Percentiles rank a stretch among this genome's conserved stretches.
phyloP scores from a whole-genome alignment of 2,888 invertebrate species.

The Sialis lutaria region DNA sequence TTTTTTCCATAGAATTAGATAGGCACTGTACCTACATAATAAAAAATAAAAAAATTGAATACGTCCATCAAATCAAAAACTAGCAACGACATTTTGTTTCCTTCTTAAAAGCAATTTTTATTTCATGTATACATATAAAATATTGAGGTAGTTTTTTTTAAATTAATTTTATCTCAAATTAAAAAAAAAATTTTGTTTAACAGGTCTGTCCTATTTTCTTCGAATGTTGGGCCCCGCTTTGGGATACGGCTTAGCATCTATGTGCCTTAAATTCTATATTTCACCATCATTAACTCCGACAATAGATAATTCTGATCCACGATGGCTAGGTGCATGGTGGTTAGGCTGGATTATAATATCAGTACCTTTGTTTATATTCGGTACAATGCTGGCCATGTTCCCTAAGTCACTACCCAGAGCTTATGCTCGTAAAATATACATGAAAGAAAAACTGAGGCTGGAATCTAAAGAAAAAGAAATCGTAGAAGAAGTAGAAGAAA shows the following conservation, averaged over 20 bases:
- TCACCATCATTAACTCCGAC: constrained; percentile 44
- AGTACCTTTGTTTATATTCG: constrained; percentile 35
- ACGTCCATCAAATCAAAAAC: too few relatives aligned
- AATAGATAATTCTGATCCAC: constrained; percentile 46
- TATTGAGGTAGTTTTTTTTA: not conserved
- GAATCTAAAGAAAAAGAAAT: constrained; percentile 9
- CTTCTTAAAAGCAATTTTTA: not conserved
- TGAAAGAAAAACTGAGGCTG: constrained; percentile 6
- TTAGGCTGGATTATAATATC: constrained; percentile 51
- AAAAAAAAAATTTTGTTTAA: constrained; percentile 9
- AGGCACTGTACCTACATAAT: too few relatives aligned
- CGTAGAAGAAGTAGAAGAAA: constrained; percentile 17
- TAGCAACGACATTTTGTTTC: not conserved
- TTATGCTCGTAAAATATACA: constrained; percentile 31
- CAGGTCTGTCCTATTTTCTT: constrained; percentile 46
- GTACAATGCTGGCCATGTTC: constrained; percentile 44
- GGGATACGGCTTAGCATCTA: constrained; percentile 45
- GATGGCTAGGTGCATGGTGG: constrained; percentile 79
- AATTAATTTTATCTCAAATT: not conserved
- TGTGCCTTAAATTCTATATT: constrained; percentile 46
- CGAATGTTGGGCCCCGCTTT: constrained; percentile 51
- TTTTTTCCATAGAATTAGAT: too few relatives aligned
- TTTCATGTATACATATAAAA: not conserved
- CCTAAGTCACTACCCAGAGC: constrained; percentile 51
- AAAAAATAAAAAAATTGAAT: too few relatives aligned